Percentiles rank a stretch among this genome's conserved stretches.
phyloP scores from a whole-genome alignment of 2,113 vertebrate species.

The Gallinago media region DNA sequence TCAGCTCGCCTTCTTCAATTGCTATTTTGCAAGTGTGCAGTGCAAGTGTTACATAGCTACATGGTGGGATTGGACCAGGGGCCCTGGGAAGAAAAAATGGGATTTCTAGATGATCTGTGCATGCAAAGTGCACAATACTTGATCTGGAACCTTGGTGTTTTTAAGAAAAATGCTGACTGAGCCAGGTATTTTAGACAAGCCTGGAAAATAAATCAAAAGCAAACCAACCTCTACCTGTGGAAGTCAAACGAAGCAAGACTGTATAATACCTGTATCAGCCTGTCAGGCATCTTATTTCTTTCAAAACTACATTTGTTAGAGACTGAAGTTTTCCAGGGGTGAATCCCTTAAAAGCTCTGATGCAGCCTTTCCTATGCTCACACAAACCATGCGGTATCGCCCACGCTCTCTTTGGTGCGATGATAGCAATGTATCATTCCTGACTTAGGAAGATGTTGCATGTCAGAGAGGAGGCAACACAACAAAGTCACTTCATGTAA shows the following conservation, averaged over 20 bases:
- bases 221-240: background rate
- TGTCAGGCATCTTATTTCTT: background rate
- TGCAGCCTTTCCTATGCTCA: background rate
- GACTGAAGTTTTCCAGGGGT: background rate
- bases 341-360: background rate
- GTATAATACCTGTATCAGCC: background rate
- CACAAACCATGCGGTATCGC: background rate
- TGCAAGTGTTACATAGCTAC: background rate
- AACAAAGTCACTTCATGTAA: background rate
- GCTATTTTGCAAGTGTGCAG: background rate
- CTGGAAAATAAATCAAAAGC: background rate
- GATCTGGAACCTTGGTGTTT: background rate
- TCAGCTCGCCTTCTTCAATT: background rate
- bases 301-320: background rate
- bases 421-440: background rate
- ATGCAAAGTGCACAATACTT: fast-evolving
- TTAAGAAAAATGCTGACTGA: background rate
- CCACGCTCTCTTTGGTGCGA: background rate
- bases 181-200: background rate
- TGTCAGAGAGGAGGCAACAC: background rate
- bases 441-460: background rate
- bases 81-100: background rate
- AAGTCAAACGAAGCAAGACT: background rate
- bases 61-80: fast-evolving
- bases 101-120: background rate